Evolutionary conservation across 2,888 invertebrate genomes (phyloP).

Genomic region (Apamea sordens): DNA sequence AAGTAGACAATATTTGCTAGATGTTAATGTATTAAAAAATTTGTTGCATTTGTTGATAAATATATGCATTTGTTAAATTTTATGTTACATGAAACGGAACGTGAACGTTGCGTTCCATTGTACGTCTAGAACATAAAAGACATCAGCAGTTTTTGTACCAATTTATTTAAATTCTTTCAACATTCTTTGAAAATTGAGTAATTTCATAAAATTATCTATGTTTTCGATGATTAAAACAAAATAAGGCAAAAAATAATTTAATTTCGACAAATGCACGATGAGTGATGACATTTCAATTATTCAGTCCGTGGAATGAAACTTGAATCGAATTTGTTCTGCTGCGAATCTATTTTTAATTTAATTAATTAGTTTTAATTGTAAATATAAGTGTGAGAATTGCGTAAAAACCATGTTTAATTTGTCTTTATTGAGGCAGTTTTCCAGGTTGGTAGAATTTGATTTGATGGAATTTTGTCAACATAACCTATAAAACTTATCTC

Average conservation of each 20-base stretch:
- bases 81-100: conserved; percentile 9
- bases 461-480: conserved; percentile 27
- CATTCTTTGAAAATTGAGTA: not conserved
- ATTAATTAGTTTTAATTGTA: conserved; percentile 6
- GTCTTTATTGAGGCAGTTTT: conserved; percentile 81
- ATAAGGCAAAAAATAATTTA: not conserved
- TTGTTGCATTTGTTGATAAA: not conserved
- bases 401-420: conserved; percentile 76
- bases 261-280: not conserved
- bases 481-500: conserved; percentile 61
- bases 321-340: not conserved
- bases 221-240: too few relatives aligned
- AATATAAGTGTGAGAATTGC: not conserved
- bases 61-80: too few relatives aligned
- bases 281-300: too few relatives aligned
- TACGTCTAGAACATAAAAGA: not conserved
- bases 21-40: not conserved
- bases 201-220: not conserved
- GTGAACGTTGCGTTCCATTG: conserved; percentile 18
- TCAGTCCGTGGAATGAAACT: conserved; percentile 26
- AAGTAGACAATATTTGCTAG: not conserved
- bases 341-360: not conserved
- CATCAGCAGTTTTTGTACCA: not conserved
- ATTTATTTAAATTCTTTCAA: not conserved
- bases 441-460: conserved; percentile 72